Evolutionary conservation across 2,888 invertebrate species (phyloP), one percentile per base, ranked within the genome.

Genomic region (Heteromyza rotundicornis): DNA sequence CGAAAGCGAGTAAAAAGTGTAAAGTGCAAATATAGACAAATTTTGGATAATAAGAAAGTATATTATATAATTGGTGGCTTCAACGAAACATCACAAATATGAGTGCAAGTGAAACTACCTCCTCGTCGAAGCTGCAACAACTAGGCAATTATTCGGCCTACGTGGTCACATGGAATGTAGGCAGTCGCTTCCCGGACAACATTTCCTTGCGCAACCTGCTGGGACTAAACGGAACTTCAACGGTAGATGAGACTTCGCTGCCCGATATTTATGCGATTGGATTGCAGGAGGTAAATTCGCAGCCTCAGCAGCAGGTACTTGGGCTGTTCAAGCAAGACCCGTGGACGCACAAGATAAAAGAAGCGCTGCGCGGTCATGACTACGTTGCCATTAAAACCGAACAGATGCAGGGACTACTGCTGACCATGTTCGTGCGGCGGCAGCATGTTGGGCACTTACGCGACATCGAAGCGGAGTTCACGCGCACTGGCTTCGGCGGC

Each of bases 101-200:
- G 32, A 32, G 32, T 12, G 12, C 32, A 32, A 5, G 7, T 5
- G 32, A 32, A 32, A 5, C 32, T 8, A 12, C 32, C 5, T 5
- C 12, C 12, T 32, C 32, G n/a, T 10, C 27, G 10, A 27, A 27
- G 27, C 27, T 67, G 19, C 77, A 75, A 63, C 72, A 76, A 63
- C 68, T 80, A 64, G 71, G 65, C 10, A 73, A 72, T 2, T 78
- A 92, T 91, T 78, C 73, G 0, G 84, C 95, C 68, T 93, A 92
- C 82, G 87, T 94, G 73, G 89, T 91, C 50, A 96, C 96, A 47
- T 96, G 94, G 89, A 96, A 96, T 86, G 95, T 96, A 57, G 94
- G 93, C 36, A 91, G 92, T 1, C 90, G 88, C 75, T 86, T 86
- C 67, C 91, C 92, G 32, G 89, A 92, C 74, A 90, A 92, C 80